phyloP scores from a whole-genome alignment of 2,888 invertebrate genomes.

The Helobdella robusta region DNA sequence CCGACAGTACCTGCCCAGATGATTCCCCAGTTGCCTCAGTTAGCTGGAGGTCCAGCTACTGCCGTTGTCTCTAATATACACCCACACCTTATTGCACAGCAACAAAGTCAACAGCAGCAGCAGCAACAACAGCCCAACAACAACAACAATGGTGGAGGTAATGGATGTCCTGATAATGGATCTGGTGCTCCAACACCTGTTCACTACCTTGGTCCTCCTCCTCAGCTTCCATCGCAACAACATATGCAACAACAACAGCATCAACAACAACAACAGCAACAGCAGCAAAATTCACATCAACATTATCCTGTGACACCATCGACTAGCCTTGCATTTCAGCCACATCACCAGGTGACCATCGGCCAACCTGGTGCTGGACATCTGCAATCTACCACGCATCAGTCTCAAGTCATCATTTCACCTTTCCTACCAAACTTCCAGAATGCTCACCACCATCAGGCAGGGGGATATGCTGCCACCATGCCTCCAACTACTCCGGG shows the following conservation, averaged over 20 bases:
- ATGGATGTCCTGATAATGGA: not conserved
- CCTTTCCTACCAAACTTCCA: constrained; percentile 8
- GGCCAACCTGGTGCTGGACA: too few species aligned
- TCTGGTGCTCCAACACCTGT: constrained; percentile 24
- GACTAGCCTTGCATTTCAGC: not conserved
- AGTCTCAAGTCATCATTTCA: constrained; percentile 11
- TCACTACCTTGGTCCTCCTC: not conserved
- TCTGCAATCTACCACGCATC: not conserved
- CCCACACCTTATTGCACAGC: not conserved
- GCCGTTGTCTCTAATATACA: not conserved
- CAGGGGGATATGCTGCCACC: not conserved
- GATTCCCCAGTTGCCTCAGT: not conserved
- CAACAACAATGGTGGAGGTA: constrained; percentile 2
- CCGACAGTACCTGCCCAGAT: not conserved
- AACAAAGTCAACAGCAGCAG: constrained; percentile 5
- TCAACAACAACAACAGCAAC: constrained; percentile 15
- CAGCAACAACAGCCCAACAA: constrained; percentile 4
- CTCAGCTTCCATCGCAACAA: not conserved
- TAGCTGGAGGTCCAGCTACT: not conserved
- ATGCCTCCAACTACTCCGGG: not conserved
- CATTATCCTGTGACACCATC: not conserved
- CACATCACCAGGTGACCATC: not conserved
- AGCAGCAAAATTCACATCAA: not conserved
- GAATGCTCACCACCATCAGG: constrained; percentile 8
- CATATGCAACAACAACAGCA: constrained; percentile 11